Conservation (phyloP, 2,113 vertebrate species). For the Penelope pileata region DNA sequence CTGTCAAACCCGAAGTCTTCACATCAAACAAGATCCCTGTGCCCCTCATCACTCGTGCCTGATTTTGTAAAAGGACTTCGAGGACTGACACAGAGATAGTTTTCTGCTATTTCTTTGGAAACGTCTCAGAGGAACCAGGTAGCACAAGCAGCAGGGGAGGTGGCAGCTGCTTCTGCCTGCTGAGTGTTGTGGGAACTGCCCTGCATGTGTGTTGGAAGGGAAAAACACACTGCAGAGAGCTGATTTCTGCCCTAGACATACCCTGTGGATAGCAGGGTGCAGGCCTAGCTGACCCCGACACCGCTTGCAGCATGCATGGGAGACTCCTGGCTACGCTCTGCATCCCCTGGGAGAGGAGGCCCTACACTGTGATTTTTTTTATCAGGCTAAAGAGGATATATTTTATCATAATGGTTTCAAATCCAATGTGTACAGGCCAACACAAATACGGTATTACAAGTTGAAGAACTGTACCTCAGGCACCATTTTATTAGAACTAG, state of each 20-base stretch:
- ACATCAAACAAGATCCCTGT: background rate
- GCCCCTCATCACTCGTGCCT: background rate
- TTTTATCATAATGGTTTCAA: constrained; percentile 89
- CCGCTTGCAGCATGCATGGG: rapidly evolving
- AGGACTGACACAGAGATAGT: background rate
- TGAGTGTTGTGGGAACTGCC: background rate
- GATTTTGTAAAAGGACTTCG: background rate
- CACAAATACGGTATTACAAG: constrained; percentile 93
- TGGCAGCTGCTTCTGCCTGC: background rate
- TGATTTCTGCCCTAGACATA: background rate
- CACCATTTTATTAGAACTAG: constrained; percentile 96
- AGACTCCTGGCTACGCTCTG: background rate
- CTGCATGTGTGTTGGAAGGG: background rate
- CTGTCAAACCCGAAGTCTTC: background rate
- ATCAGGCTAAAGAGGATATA: constrained; percentile 86
- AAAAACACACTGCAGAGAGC: background rate
- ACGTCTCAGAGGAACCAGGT: background rate
- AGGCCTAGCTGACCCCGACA: background rate
- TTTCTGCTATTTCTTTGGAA: constrained; percentile 20
- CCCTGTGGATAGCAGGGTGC: rapidly evolving
- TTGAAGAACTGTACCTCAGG: constrained; percentile 92
- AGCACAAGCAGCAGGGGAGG: constrained; percentile 29
- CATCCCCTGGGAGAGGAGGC: background rate
- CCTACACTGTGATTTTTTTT: constrained; percentile 68
- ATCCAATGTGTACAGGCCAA: constrained; percentile 84